Conservation (phyloP, 2,888 invertebrate genomes). For the Zaprionus lineosus region DNA sequence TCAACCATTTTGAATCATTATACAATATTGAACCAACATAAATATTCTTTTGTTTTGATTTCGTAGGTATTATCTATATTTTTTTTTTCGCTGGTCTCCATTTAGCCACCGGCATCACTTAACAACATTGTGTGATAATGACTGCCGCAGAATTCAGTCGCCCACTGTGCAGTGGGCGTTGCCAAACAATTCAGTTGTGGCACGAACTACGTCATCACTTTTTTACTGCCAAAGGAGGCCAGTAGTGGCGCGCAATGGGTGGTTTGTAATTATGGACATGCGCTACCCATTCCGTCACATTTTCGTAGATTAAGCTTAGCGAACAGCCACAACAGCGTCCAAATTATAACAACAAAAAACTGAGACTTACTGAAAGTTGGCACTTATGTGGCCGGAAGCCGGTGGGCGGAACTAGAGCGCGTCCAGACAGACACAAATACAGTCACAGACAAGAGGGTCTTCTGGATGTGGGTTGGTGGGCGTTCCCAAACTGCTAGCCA, state of each 20-base stretch:
- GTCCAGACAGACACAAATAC: conserved; percentile 67
- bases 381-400: conserved; percentile 73
- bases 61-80: background rate
- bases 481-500: conserved; percentile 54
- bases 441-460: too few relatives aligned
- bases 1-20: too few relatives aligned
- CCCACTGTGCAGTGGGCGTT: conserved; percentile 69
- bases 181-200: conserved; percentile 71
- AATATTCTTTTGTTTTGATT: background rate
- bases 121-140: conserved; percentile 50
- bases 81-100: conserved; percentile 25
- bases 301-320: conserved; percentile 46
- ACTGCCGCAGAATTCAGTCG: conserved; percentile 58
- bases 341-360: conserved; percentile 59
- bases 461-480: conserved; percentile 45
- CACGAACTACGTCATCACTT: conserved; percentile 77
- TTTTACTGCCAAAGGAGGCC: conserved; percentile 45
- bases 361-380: conserved; percentile 41
- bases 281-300: conserved; percentile 58
- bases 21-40: too few relatives aligned
- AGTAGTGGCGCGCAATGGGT: conserved; percentile 52
- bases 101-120: conserved; percentile 38
- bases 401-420: conserved; percentile 77
- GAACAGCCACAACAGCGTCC: conserved; percentile 29
- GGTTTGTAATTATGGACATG: conserved; percentile 76